These are phyloP conservation scores for Mellivora capensis DNA, from an alignment of 2,113 vertebrate species.

Conservation along the genomic window DNA sequence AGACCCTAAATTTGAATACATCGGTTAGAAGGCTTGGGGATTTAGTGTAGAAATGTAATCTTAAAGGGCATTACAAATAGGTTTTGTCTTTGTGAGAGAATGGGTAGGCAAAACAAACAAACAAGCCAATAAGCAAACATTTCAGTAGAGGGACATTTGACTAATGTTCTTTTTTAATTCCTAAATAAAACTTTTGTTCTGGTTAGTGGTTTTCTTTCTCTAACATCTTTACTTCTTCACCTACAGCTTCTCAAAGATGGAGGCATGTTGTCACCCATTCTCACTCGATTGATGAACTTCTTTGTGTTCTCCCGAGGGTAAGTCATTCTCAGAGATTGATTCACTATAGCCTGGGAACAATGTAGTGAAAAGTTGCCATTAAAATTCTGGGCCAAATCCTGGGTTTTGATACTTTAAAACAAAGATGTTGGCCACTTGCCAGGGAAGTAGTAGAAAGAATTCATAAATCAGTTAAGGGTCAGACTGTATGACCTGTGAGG, in stretches of 20 bases:
- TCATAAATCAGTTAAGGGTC: neutral
- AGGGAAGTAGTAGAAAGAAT: neutral
- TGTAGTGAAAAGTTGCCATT: neutral
- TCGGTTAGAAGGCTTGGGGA: neutral
- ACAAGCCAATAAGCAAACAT: neutral
- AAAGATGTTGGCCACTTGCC: neutral
- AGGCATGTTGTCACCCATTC: conserved; percentile 85
- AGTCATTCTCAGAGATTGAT: conserved; percentile 44
- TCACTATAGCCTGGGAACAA: neutral
- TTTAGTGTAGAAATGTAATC: neutral
- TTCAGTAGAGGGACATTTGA: neutral
- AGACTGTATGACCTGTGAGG: neutral
- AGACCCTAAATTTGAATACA: neutral
- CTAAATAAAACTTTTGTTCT: neutral
- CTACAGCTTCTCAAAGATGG: conserved; percentile 94
- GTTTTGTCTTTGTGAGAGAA: neutral
- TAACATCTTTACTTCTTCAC: neutral
- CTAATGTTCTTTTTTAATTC: neutral
- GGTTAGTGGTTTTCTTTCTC: neutral
- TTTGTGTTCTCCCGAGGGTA: conserved; percentile 92
- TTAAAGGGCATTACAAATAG: neutral
- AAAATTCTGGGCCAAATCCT: neutral
- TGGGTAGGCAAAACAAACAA: neutral
- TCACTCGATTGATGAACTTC: conserved; percentile 91
- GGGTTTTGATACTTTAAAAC: neutral